These are phyloP conservation scores for Chymomyza procnemis DNA, from an alignment of 2,888 invertebrate genomes.

Conservation along the genomic window DNA sequence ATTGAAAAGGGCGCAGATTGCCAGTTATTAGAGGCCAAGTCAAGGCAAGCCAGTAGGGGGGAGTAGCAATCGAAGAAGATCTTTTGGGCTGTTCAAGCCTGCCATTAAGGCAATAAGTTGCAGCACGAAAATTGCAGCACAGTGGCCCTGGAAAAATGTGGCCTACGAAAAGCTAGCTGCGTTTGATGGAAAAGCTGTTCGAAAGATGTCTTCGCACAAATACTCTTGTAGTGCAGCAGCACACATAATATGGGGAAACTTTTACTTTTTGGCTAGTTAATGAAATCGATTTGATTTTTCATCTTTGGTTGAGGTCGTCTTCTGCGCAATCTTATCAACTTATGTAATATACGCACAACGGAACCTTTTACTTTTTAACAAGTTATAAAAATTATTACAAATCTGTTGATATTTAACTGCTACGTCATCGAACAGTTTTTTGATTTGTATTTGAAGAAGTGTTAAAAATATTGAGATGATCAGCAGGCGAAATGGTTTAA, in stretches of 20 bases:
- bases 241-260: no score
- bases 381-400: background rate
- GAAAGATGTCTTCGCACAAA: background rate
- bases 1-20: constrained; percentile 55
- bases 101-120: constrained; percentile 61
- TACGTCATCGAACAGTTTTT: no score
- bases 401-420: no score
- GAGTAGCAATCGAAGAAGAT: background rate
- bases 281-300: background rate
- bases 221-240: background rate
- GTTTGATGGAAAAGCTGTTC: background rate
- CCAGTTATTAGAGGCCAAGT: constrained; percentile 46
- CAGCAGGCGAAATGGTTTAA: no score
- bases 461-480: no score
- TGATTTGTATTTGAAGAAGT: no score
- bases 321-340: no score
- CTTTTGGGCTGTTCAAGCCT: constrained; percentile 21
- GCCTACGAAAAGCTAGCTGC: constrained; percentile 31
- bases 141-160: background rate
- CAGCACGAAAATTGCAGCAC: constrained; percentile 52
- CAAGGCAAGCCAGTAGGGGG: background rate
- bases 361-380: background rate
- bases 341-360: no score
- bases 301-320: background rate
- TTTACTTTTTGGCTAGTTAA: background rate